A percentile compares a stretch with the other conserved stretches of the same genome.
phyloP scores from a whole-genome alignment of 64 coral and sea anemone species.

The Montipora capricornis region DNA sequence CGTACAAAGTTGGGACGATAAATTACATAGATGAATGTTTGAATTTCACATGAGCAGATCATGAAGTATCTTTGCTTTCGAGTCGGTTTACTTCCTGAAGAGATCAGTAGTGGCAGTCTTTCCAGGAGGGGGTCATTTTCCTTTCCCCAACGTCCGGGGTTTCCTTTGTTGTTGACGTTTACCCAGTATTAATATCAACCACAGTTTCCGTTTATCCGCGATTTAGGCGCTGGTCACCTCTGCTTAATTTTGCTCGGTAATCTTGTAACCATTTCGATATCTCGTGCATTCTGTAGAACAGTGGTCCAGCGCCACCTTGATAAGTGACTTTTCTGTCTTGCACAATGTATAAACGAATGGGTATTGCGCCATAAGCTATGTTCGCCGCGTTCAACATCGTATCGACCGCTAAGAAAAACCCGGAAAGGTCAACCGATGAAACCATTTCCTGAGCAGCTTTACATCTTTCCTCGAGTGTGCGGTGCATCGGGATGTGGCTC shows the following conservation, averaged over 20 bases:
- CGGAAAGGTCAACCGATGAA: slow-evolving; percentile 29
- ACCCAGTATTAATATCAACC: background rate
- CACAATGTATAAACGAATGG: slow-evolving; percentile 83
- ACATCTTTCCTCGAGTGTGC: slow-evolving; percentile 70
- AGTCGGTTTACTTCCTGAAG: background rate
- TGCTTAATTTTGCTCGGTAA: background rate
- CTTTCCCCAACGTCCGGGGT: background rate
- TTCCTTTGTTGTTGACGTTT: background rate
- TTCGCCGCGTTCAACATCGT: slow-evolving; percentile 82
- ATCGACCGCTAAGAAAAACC: slow-evolving; percentile 62
- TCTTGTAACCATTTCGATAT: slow-evolving; percentile 61
- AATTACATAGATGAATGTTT: background rate
- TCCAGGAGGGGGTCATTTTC: background rate
- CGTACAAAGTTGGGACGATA: background rate
- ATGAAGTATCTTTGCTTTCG: background rate
- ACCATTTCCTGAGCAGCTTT: slow-evolving; percentile 34
- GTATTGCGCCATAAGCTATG: slow-evolving; percentile 84
- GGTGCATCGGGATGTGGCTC: slow-evolving; percentile 66
- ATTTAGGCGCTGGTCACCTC: background rate
- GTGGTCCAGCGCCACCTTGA: slow-evolving; percentile 77
- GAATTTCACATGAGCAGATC: background rate
- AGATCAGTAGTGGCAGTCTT: background rate
- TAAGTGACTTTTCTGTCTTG: slow-evolving; percentile 56
- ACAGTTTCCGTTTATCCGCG: background rate
- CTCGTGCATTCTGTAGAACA: slow-evolving; percentile 64